Conservation (phyloP, 2,797 vertebrate genomes). For the Chrysocyon brachyurus region DNA sequence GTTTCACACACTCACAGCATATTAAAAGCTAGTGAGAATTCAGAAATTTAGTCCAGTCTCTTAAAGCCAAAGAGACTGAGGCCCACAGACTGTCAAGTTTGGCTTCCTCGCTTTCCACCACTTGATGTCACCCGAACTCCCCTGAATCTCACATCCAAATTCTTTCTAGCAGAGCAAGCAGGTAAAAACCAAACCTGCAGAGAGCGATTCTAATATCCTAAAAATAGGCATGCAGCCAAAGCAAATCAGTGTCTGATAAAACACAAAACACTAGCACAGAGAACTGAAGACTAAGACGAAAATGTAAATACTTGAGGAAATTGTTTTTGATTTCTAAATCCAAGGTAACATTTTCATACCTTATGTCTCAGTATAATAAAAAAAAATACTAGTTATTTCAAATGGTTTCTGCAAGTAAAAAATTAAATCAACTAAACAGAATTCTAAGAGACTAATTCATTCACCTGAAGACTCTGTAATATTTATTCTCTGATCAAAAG, state of each 20-base stretch:
- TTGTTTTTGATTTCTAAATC: slow-evolving; percentile 45
- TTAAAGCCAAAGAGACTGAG: neutral
- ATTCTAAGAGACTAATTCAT: slow-evolving; percentile 34
- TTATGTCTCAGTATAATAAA: neutral
- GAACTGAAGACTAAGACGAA: slow-evolving; percentile 18
- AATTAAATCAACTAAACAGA: neutral
- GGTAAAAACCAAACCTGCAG: slow-evolving; percentile 5
- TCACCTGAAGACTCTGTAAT: neutral
- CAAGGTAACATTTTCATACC: slow-evolving; percentile 31
- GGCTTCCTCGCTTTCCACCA: neutral
- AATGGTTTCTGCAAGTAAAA: slow-evolving; percentile 18
- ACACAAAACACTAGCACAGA: neutral
- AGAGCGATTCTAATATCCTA: neutral
- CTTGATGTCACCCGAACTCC: neutral
- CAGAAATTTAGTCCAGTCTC: neutral
- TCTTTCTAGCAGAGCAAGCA: neutral
- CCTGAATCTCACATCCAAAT: neutral
- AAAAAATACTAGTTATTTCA: slow-evolving; percentile 48
- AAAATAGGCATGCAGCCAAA: neutral
- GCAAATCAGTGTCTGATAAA: slow-evolving; percentile 9
- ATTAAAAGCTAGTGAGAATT: neutral
- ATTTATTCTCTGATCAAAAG: slow-evolving; percentile 47
- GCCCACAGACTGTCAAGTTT: neutral
- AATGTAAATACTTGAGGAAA: slow-evolving; percentile 35
- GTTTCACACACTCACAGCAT: neutral